A percentile compares a stretch with the other conserved stretches of the same genome.
These are phyloP conservation scores for Myocastor coypus DNA, from an alignment of 2,113 vertebrate genomes.

Conservation along the genomic window DNA sequence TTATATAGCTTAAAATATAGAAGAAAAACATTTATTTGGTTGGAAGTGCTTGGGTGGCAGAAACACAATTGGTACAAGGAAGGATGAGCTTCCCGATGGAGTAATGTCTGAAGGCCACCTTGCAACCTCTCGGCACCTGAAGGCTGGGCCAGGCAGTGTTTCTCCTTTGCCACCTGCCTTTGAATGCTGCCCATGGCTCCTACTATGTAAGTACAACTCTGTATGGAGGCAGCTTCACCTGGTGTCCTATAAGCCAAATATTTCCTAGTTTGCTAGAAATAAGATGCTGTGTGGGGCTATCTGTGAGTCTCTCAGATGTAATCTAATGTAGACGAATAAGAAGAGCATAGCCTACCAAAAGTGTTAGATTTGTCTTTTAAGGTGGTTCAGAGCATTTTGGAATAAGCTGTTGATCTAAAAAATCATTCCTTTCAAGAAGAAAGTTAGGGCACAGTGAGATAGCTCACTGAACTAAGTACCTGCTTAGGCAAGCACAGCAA, in stretches of 20 bases:
- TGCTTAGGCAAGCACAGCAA: no score
- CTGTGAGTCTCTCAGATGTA: constrained; percentile 60
- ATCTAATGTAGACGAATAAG: constrained; percentile 33
- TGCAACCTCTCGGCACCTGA: not conserved
- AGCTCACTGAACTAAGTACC: no score
- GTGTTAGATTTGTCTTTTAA: constrained; percentile 42
- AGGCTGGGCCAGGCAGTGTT: not conserved
- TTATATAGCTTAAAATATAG: not conserved
- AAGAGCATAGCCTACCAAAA: constrained; percentile 44
- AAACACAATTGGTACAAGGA: not conserved
- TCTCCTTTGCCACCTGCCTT: not conserved
- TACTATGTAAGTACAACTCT: not conserved
- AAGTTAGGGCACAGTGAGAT: not conserved
- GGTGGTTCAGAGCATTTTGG: constrained; percentile 3
- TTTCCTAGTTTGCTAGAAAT: constrained; percentile 37
- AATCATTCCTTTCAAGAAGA: constrained; percentile 24
- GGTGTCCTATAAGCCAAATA: not conserved
- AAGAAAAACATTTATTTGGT: constrained; percentile 7
- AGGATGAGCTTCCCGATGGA: not conserved
- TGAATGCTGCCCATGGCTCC: not conserved
- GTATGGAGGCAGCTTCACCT: not conserved
- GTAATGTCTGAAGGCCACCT: not conserved
- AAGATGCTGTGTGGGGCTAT: not conserved
- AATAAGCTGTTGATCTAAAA: constrained; percentile 19
- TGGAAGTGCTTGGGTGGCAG: not conserved